A percentile compares a stretch with the other conserved stretches of the same genome.
Conservation (phyloP, 1,140 invertebrate genomes). For the Zaprionus davidi region DNA sequence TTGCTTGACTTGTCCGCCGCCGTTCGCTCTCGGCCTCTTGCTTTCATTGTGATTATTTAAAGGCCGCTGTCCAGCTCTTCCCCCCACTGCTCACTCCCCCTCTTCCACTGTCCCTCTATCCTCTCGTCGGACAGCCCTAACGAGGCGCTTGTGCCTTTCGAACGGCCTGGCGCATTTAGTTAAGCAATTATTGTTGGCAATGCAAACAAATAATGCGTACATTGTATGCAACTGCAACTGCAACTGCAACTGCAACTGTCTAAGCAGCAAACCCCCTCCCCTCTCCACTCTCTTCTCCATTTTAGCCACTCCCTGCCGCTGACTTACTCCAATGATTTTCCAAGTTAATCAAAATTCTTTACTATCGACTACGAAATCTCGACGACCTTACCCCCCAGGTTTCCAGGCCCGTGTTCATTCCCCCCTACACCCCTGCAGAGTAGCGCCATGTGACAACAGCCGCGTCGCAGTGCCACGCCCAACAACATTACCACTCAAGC, state of each 20-base stretch:
- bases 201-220: constrained; percentile 82
- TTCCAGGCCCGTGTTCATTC: constrained; percentile 3
- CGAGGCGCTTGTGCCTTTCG: constrained; percentile 74
- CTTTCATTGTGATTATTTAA: constrained; percentile 83
- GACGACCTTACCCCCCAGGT: constrained; percentile 65
- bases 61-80: constrained; percentile 40
- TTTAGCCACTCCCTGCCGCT: constrained; percentile 1
- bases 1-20: constrained; percentile 47
- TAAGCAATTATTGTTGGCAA: constrained; percentile 82
- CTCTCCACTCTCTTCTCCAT: constrained; percentile 4
- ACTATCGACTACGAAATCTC: constrained; percentile 76
- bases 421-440: constrained; percentile 9
- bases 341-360: constrained; percentile 82
- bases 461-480: constrained; percentile 59
- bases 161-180: constrained; percentile 73
- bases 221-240: constrained; percentile 71
- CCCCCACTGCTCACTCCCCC: background rate
- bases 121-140: constrained; percentile 44
- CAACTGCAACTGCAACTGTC: constrained; percentile 46
- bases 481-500: constrained; percentile 69
- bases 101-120: background rate
- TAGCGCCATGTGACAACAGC: constrained; percentile 60
- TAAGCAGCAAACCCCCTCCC: constrained; percentile 28
- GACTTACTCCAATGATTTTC: constrained; percentile 79
- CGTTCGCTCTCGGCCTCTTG: constrained; percentile 54